Evolutionary conservation across 2,888 invertebrate genomes (phyloP).

Genomic region (Tortrix viridana): DNA sequence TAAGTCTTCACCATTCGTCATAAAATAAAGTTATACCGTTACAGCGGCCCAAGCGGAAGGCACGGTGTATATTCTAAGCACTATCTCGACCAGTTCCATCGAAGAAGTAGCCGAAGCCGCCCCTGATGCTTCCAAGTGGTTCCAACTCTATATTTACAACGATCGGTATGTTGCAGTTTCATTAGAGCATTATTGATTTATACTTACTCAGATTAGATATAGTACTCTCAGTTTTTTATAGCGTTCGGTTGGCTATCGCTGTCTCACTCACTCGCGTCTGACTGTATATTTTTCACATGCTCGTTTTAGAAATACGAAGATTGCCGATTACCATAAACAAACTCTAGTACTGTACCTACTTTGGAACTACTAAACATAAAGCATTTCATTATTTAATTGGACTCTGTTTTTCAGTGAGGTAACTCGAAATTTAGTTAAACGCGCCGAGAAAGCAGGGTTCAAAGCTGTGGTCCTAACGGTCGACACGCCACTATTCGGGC

Average conservation of each 20-base stretch:
- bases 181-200: too few species aligned
- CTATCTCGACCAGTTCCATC: constrained; percentile 93
- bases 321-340: too few species aligned
- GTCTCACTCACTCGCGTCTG: too few species aligned
- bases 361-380: too few species aligned
- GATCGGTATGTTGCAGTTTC: constrained; percentile 84
- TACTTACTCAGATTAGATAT: too few species aligned
- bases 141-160: constrained; percentile 95
- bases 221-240: too few species aligned
- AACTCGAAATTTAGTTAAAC: constrained; percentile 87
- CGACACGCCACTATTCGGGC: constrained; percentile 94
- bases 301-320: too few species aligned
- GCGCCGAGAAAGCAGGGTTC: constrained; percentile 93
- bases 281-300: too few species aligned
- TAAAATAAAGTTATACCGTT: not conserved
- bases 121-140: constrained; percentile 92
- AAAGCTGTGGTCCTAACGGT: constrained; percentile 94
- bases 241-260: too few species aligned
- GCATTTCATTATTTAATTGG: not conserved
- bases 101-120: constrained; percentile 93
- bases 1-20: not conserved
- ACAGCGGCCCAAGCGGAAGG: constrained; percentile 91
- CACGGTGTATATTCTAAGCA: constrained; percentile 92
- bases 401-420: constrained; percentile 78
- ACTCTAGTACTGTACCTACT: too few species aligned